These are phyloP conservation scores for Musca vetustissima DNA, from an alignment of 1,140 invertebrate species.

Conservation along the genomic window DNA sequence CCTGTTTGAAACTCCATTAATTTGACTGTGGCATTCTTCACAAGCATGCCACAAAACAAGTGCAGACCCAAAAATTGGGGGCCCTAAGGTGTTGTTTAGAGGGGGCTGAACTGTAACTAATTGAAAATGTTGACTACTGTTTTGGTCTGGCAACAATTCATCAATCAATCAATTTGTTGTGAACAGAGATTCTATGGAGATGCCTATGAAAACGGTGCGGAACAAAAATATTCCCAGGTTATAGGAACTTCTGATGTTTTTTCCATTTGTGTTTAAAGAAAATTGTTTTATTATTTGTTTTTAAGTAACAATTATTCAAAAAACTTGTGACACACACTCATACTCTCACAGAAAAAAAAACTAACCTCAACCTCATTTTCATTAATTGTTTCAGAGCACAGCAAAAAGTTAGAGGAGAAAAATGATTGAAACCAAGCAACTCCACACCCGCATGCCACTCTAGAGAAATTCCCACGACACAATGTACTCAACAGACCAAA, in stretches of 20 bases:
- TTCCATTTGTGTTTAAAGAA: background rate
- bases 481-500: background rate
- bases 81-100: background rate
- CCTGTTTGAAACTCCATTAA: too few relatives aligned
- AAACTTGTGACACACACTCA: too few relatives aligned
- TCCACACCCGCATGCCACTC: constrained; percentile 51
- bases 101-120: constrained; percentile 1
- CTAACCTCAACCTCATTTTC: constrained; percentile 20
- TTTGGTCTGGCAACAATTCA: constrained; percentile 5
- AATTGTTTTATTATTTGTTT: constrained; percentile 11
- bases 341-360: background rate
- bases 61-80: background rate
- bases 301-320: constrained; percentile 2
- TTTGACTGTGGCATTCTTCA: too few relatives aligned
- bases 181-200: background rate
- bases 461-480: constrained; percentile 49
- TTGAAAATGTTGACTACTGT: constrained; percentile 10
- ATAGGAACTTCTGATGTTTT: background rate
- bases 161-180: background rate
- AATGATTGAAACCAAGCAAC: constrained; percentile 10
- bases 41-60: constrained; percentile 1
- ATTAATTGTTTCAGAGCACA: constrained; percentile 5
- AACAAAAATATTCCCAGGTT: constrained; percentile 1
- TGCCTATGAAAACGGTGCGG: too few relatives aligned
- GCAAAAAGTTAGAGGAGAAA: background rate